phyloP scores from a whole-genome alignment of 2,113 vertebrate genomes.

The Varanus salvator region DNA sequence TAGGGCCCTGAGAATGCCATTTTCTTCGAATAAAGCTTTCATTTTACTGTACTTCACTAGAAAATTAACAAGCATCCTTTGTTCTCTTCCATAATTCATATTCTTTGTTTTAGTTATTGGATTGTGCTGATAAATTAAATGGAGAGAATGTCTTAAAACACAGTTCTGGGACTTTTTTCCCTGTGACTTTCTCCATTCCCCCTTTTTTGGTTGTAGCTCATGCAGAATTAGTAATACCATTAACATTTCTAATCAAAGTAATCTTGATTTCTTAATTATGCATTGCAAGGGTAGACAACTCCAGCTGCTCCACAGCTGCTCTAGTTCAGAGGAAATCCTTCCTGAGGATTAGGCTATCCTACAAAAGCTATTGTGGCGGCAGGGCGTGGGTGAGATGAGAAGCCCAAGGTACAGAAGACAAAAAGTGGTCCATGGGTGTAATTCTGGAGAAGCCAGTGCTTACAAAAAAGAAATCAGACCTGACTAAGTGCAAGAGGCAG shows the following conservation, averaged over 20 bases:
- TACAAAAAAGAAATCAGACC: neutral
- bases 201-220: constrained; percentile 48
- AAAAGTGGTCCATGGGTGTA: neutral
- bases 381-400: neutral
- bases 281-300: neutral
- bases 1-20: constrained; percentile 69
- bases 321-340: neutral
- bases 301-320: neutral
- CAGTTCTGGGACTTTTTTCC: constrained; percentile 52
- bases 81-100: constrained; percentile 80
- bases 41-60: constrained; percentile 73
- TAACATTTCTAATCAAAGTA: constrained; percentile 20
- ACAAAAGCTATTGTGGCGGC: neutral
- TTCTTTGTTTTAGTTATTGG: constrained; percentile 80
- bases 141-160: constrained; percentile 67
- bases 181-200: constrained; percentile 31
- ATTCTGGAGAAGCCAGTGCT: neutral
- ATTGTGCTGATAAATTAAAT: constrained; percentile 69
- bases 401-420: neutral
- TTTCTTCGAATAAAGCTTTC: constrained; percentile 76
- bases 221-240: constrained; percentile 56
- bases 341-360: neutral
- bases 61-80: constrained; percentile 77
- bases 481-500: neutral
- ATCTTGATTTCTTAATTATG: constrained; percentile 11